Base-by-base conservation (phyloP, 2,113 vertebrate species). In the Pluvialis apricaria region DNA sequence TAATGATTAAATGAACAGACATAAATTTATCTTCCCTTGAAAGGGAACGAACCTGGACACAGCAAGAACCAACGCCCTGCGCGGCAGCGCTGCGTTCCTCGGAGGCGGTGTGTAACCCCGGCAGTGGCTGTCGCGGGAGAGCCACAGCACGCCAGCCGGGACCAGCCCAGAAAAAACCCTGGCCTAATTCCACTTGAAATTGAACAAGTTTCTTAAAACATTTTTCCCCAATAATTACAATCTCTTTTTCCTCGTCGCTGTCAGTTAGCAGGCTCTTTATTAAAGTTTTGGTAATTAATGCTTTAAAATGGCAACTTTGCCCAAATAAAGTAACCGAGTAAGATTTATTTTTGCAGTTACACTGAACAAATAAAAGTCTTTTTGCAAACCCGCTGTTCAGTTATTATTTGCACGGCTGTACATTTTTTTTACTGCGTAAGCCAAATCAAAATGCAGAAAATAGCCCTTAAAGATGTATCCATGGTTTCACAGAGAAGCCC, bases 21-120 rank as follows among this genome's bases (percentile, higher is more conserved):
- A 25, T 24, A 51, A 47, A 66, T 47, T 34, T 19, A 12, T 12
- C 8, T 58, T 79, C 47, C 38, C 72, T 29, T 65, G 51, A 42
- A 68, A 26, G 3, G 3, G 55, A 60, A 51, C 4, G 29, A 62
- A 34, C 29, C 22, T 15, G 34, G 16, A 51, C 13, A 58, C 2
- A 52, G 20, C 26, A 51, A n/a, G 40, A 65, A 42, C 29, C 3
- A 28, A 34, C 1, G 58, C 4, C 19, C 34, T 1, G 12, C 6
- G 51, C 5, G n/a, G 49, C 49, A 51, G 49, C 12, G 24, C 49
- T 25, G 38, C 54, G 0, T 13, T 45, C 49, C 62, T 80, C 26
- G 40, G 6, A 32, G 55, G 29, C 19, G 8, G 4, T 0, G 0
- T 11, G 31, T 5, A 73, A 4, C 10, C 19, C 60, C 77, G 0